A percentile compares a stretch with the other conserved stretches of the same genome.
phyloP scores from a whole-genome alignment of 2,888 invertebrate genomes.

The Coecobrya sp. region DNA sequence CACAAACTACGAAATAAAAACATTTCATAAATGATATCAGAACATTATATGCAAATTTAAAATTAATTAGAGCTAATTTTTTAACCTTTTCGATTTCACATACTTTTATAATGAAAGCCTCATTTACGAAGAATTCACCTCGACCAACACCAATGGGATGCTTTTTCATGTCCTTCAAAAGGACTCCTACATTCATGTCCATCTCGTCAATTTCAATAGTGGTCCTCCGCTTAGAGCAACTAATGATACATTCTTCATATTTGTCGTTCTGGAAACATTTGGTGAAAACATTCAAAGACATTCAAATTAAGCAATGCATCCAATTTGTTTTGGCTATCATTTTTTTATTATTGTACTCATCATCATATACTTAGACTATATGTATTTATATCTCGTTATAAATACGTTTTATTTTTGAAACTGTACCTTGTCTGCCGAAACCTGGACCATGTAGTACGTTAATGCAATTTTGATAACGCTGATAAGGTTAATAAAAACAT shows the following conservation, averaged over 20 bases:
- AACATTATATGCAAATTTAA: too few relatives aligned
- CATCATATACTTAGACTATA: too few relatives aligned
- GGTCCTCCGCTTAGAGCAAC: not conserved
- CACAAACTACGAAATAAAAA: too few relatives aligned
- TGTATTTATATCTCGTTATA: too few relatives aligned
- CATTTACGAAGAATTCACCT: not conserved
- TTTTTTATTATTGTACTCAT: too few relatives aligned
- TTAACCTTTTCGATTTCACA: too few relatives aligned
- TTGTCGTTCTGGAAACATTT: not conserved
- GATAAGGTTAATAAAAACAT: not conserved
- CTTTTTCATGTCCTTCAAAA: not conserved
- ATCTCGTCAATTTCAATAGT: not conserved
- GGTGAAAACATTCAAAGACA: not conserved
- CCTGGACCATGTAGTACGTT: not conserved
- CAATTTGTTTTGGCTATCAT: too few relatives aligned
- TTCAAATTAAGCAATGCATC: too few relatives aligned
- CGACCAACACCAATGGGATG: slow-evolving; percentile 30
- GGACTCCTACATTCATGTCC: not conserved
- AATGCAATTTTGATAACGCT: not conserved
- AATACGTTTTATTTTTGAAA: too few relatives aligned
- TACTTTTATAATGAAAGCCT: not conserved
- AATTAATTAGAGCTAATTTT: too few relatives aligned
- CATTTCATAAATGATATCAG: too few relatives aligned
- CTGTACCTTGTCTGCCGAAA: not conserved
- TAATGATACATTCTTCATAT: not conserved